Conservation (phyloP, 2,888 invertebrate genomes). For the Acanthoscelides obtectus region DNA sequence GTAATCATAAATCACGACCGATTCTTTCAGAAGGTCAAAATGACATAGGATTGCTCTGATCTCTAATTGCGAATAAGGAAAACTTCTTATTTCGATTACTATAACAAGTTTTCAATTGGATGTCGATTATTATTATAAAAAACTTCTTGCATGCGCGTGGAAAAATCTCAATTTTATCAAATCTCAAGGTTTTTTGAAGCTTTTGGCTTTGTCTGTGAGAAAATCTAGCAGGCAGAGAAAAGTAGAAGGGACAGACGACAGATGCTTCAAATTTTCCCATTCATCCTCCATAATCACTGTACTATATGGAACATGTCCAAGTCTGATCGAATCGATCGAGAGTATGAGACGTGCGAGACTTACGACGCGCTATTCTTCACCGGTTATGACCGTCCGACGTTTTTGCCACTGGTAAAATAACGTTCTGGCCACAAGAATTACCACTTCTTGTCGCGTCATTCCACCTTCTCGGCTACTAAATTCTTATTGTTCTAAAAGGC, state of each 20-base stretch:
- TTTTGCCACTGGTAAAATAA: slow-evolving; percentile 37
- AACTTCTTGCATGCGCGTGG: too few species aligned
- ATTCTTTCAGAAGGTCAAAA: neutral
- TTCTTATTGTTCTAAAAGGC: slow-evolving; percentile 31
- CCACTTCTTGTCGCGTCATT: slow-evolving; percentile 37
- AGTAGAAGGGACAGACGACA: too few species aligned
- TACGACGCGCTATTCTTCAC: slow-evolving; percentile 37
- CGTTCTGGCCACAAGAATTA: slow-evolving; percentile 36
- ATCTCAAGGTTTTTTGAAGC: too few species aligned
- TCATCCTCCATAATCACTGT: too few species aligned
- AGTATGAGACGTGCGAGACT: slow-evolving; percentile 22
- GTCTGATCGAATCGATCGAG: neutral
- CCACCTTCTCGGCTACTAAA: slow-evolving; percentile 36
- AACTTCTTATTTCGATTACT: too few species aligned
- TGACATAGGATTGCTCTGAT: neutral
- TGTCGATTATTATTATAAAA: too few species aligned
- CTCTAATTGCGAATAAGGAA: too few species aligned
- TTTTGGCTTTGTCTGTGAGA: too few species aligned
- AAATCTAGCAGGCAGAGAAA: too few species aligned
- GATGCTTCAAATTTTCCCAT: too few species aligned
- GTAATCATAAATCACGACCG: neutral
- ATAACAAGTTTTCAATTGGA: too few species aligned
- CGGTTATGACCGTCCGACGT: slow-evolving; percentile 29
- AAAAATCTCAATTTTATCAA: too few species aligned
- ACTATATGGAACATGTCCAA: neutral